Conservation (phyloP, 1,140 invertebrate species). For the Eriosoma lanigerum region DNA sequence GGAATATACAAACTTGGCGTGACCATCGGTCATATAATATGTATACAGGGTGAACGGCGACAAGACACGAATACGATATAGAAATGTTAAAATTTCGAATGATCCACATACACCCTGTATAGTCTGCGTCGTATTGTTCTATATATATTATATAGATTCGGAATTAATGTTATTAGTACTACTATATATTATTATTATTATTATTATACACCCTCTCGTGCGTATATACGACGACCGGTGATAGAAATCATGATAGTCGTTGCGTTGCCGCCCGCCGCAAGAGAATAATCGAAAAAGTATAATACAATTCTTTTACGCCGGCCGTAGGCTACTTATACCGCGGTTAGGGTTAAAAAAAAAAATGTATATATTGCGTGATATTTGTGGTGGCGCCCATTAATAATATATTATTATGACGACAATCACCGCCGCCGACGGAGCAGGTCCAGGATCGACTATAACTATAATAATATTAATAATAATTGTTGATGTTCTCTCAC, state of each 20-base stretch:
- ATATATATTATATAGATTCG: no score
- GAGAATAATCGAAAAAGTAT: slow-evolving; percentile 14
- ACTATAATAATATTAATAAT: no score
- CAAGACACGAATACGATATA: no score
- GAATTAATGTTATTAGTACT: neutral
- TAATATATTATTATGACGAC: neutral
- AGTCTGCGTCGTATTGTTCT: no score
- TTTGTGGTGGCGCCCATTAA: slow-evolving; percentile 15
- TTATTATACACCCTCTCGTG: neutral
- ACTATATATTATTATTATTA: neutral
- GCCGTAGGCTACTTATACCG: neutral
- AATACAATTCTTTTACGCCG: neutral
- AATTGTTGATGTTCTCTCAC: no score
- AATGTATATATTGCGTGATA: neutral
- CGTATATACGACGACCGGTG: neutral
- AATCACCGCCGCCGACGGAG: neutral
- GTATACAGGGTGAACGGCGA: no score
- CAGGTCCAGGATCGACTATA: neutral
- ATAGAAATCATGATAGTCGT: neutral
- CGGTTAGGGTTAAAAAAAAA: neutral
- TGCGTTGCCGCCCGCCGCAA: neutral
- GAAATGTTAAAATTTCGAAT: no score
- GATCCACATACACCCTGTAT: no score
- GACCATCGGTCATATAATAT: no score
- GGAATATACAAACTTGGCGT: no score